These are phyloP conservation scores for Drosophila parvula DNA, from an alignment of 1,140 invertebrate genomes.

Conservation along the genomic window DNA sequence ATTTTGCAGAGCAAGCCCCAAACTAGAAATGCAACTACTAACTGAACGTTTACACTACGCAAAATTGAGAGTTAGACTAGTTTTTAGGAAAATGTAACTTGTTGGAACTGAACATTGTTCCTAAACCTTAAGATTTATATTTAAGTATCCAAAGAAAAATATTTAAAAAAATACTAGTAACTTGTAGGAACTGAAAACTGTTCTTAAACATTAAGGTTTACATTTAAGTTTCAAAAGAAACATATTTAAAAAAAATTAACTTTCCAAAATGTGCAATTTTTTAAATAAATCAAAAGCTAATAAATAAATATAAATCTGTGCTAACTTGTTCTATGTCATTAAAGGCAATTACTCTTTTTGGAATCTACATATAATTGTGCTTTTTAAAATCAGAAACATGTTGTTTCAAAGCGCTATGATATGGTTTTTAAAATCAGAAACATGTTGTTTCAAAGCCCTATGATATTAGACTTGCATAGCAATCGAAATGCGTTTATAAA, in stretches of 20 bases:
- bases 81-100: neutral
- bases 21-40: conserved; percentile 43
- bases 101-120: neutral
- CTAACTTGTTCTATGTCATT: too few species aligned
- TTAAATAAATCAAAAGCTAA: neutral
- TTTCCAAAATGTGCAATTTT: neutral
- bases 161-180: neutral
- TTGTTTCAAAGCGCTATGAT: neutral
- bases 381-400: neutral
- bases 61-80: conserved; percentile 1
- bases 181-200: neutral
- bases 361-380: neutral
- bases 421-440: neutral
- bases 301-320: too few species aligned
- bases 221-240: neutral
- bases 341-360: neutral
- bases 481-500: neutral
- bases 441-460: neutral
- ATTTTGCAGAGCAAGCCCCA: conserved; percentile 57
- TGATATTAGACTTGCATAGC: neutral
- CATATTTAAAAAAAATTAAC: neutral
- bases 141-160: neutral
- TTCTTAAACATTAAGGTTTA: neutral
- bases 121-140: neutral
- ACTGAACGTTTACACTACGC: conserved; percentile 28